phyloP scores from a whole-genome alignment of 2,797 vertebrate species.

The Tapirus indicus region DNA sequence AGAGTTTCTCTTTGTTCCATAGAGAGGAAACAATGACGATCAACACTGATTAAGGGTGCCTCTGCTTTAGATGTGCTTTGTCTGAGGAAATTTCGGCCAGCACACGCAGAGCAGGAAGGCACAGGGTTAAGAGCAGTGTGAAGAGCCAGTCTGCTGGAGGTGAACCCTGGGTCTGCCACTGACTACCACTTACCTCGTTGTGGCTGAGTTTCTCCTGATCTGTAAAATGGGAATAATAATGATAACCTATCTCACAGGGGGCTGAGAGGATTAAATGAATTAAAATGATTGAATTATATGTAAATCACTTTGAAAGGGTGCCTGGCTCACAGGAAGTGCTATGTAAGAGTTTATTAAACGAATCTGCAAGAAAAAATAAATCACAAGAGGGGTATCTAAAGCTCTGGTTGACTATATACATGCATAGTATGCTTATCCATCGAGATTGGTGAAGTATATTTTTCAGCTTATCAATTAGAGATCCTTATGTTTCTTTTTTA shows the following conservation, averaged over 20 bases:
- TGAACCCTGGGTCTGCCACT: neutral
- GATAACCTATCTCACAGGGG: neutral
- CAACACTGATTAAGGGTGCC: neutral
- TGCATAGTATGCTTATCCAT: neutral
- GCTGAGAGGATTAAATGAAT: neutral
- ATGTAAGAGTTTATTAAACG: neutral
- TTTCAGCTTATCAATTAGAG: neutral
- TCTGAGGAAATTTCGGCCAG: neutral
- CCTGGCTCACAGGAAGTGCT: neutral
- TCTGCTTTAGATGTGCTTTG: neutral
- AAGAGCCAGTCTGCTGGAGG: neutral
- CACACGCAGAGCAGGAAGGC: neutral
- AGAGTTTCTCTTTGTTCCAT: neutral
- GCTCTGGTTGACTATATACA: neutral
- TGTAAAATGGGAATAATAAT: neutral
- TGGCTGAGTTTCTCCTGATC: neutral
- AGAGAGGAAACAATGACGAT: neutral
- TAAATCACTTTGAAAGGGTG: constrained; percentile 34
- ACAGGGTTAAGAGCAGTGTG: neutral
- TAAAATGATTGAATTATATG: neutral
- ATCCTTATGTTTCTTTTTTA: neutral
- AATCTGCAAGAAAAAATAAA: constrained; percentile 43
- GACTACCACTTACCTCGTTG: neutral
- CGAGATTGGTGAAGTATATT: neutral
- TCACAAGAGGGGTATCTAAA: neutral